These are phyloP conservation scores for Conus canariensis DNA, from an alignment of 2,888 invertebrate genomes.

Conservation along the genomic window DNA sequence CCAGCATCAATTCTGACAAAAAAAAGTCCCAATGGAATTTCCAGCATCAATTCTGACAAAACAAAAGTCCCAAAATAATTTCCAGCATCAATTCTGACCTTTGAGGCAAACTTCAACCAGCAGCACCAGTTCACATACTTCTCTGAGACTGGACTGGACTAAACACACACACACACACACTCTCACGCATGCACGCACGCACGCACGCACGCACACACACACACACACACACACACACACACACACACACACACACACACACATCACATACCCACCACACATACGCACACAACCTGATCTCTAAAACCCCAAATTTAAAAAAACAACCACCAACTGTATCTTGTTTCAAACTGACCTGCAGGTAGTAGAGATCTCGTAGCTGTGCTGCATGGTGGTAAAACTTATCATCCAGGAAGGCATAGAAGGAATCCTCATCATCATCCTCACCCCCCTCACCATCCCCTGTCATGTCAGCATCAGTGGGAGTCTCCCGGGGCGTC, in stretches of 20 bases:
- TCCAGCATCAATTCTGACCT: too few species aligned
- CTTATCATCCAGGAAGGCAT: conserved; percentile 23
- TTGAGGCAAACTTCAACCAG: too few species aligned
- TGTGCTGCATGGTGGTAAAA: conserved; percentile 39
- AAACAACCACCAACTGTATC: too few species aligned
- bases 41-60: too few species aligned
- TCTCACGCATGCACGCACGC: not conserved
- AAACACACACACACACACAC: not conserved
- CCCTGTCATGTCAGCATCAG: too few species aligned
- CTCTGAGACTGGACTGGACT: too few species aligned
- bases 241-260: not conserved
- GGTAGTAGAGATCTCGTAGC: conserved; percentile 38
- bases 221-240: not conserved
- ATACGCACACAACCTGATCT: not conserved
- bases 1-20: too few species aligned
- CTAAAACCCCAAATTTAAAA: not conserved
- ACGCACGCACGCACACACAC: not conserved
- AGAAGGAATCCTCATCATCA: conserved; percentile 19
- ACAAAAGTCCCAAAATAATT: too few species aligned
- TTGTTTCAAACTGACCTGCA: conserved; percentile 22
- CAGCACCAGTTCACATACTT: too few species aligned
- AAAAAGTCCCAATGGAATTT: too few species aligned
- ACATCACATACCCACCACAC: not conserved
- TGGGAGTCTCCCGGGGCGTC: not conserved
- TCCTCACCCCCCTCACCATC: not conserved